Evolutionary conservation across 2,113 vertebrate species (phyloP).

Genomic region (Prochilodus magdalenae): DNA sequence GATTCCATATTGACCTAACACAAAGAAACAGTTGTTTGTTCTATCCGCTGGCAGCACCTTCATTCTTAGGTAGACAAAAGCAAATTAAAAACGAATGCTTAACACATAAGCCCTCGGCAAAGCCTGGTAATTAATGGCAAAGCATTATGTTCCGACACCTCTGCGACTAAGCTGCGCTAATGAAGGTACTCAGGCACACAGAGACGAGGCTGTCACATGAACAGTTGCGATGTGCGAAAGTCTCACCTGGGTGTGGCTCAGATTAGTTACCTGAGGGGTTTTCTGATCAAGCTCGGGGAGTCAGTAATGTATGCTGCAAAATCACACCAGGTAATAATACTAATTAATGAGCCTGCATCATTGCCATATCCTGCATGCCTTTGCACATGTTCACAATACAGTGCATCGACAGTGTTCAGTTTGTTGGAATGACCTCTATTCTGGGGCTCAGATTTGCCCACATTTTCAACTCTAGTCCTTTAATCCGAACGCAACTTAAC

Average conservation of each 20-base stretch:
- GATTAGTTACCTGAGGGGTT: constrained; percentile 71
- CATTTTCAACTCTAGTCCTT: background rate
- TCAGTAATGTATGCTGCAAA: constrained; percentile 51
- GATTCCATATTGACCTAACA: background rate
- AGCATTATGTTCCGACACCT: constrained; percentile 68
- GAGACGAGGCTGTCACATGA: constrained; percentile 64
- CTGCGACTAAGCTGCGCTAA: constrained; percentile 67
- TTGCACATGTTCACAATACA: background rate
- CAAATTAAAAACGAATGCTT: constrained; percentile 61
- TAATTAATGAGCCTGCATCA: constrained; percentile 42
- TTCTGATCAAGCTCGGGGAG: constrained; percentile 53
- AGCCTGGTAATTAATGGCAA: constrained; percentile 62
- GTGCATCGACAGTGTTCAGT: background rate
- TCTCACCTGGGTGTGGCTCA: constrained; percentile 72
- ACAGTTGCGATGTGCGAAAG: constrained; percentile 59
- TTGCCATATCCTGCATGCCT: background rate
- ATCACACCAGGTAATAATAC: constrained; percentile 27
- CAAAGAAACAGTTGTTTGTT: background rate
- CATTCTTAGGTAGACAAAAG: constrained; percentile 57
- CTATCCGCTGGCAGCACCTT: background rate
- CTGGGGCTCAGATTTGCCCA: too few species aligned
- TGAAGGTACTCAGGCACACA: constrained; percentile 62
- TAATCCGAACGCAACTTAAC: constrained; percentile 32
- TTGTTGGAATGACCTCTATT: background rate
- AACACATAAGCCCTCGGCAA: constrained; percentile 61